A percentile compares a stretch with the other conserved stretches of the same genome.
These are phyloP conservation scores for Orientallactaga bullata DNA, from an alignment of 2,113 vertebrate species.

Conservation along the genomic window DNA sequence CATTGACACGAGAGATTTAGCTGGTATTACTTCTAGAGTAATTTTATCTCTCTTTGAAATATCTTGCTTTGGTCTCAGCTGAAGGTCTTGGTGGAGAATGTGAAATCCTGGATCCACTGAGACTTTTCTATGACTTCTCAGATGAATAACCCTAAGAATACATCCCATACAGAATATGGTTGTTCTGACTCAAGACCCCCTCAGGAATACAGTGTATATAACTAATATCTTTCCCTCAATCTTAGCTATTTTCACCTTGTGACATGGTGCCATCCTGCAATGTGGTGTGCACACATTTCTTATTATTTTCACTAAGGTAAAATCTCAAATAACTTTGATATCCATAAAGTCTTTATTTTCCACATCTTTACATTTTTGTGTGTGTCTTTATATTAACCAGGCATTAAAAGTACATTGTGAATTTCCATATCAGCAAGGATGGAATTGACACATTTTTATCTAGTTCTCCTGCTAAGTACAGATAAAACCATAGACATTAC, in stretches of 20 bases:
- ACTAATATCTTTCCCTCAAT: neutral
- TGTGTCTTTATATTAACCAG: slow-evolving; percentile 38
- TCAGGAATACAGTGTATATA: neutral
- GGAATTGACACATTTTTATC: neutral
- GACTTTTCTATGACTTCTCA: neutral
- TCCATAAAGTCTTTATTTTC: neutral
- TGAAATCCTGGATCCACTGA: neutral
- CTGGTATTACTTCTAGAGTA: neutral
- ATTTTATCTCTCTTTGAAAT: neutral
- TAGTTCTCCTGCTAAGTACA: neutral
- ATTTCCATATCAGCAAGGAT: neutral
- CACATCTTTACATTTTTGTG: neutral
- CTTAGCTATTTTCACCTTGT: neutral
- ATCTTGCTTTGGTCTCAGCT: neutral
- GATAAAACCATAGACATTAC: neutral
- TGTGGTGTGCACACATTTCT: neutral
- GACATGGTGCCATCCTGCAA: neutral
- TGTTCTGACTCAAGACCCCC: neutral
- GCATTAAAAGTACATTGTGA: slow-evolving; percentile 16
- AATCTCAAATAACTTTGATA: neutral
- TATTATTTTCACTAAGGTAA: slow-evolving; percentile 32
- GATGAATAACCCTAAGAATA: slow-evolving; percentile 8
- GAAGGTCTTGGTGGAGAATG: neutral
- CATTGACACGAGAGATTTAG: neutral
- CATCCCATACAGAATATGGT: neutral